Evolutionary conservation across 2,888 invertebrate species (phyloP).

Genomic region (Cerceris ruficornis): DNA sequence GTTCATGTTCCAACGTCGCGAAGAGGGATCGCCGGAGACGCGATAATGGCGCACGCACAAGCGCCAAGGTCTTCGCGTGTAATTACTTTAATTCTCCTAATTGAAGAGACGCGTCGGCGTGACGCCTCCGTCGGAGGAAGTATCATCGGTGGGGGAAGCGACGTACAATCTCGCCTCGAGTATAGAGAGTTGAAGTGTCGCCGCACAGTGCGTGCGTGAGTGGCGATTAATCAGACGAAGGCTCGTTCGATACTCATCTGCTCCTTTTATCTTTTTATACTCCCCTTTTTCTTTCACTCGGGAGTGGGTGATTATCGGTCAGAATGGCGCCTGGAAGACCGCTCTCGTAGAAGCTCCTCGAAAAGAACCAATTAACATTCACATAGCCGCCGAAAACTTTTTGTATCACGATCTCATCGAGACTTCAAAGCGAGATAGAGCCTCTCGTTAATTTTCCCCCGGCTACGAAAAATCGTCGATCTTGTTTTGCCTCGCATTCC

Average conservation of each 20-base stretch:
- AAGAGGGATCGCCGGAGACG: constrained; percentile 4
- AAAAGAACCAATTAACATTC: background rate
- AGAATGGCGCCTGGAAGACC: constrained; percentile 19
- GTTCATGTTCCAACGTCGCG: background rate
- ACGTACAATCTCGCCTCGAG: constrained; percentile 12
- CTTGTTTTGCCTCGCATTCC: background rate
- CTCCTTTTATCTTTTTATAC: background rate
- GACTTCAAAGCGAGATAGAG: background rate
- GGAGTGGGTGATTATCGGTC: constrained; percentile 39
- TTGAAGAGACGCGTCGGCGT: constrained; percentile 52
- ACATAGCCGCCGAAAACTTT: background rate
- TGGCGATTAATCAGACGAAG: constrained; percentile 54
- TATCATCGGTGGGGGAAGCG: constrained; percentile 27
- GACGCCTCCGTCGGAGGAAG: constrained; percentile 36
- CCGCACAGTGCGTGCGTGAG: constrained; percentile 18
- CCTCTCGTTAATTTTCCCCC: too few relatives aligned
- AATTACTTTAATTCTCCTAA: constrained; percentile 56
- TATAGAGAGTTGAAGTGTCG: constrained; percentile 12
- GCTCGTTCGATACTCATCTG: constrained; percentile 3
- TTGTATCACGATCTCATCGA: background rate
- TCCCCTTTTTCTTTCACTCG: constrained; percentile 15
- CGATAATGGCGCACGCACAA: constrained; percentile 27
- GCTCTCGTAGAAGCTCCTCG: background rate
- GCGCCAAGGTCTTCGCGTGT: constrained; percentile 12
- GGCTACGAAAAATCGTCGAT: background rate